Base-by-base conservation (phyloP, 2,113 vertebrate genomes). In the Barnardius zonarius region DNA sequence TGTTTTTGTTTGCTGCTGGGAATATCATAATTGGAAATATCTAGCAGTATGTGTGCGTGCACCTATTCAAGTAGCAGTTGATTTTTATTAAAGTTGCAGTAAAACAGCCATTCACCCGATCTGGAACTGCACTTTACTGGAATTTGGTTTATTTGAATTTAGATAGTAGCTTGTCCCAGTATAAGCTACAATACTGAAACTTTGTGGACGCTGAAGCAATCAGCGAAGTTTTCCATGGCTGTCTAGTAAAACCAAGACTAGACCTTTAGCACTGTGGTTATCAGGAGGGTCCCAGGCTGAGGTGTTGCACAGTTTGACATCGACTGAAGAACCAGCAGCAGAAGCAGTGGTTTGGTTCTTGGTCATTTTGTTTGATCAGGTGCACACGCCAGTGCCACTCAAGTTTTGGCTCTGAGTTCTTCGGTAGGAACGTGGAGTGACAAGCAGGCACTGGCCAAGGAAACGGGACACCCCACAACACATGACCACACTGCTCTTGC, bases 1-100 rank as follows among this genome's bases (percentile, higher is more conserved):
- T 97, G 95, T 74, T 98, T 97, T 97, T 97, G 95, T 97, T 97
- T 97, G 97, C 96, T 98, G 95, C 90, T 97, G 93, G 97, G 96
- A 98, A 95, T 97, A 97, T 96, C 70, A 90, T 97, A 97, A 98
- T 96, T 98, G 95, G 88, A 98, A 98, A 97, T 97, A 96, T 97
- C 92, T 96, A 97, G 88, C 96, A 96, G 89, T 90, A 95, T 96
- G 59, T 49, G 61, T 94, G 86, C 70, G 91, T 90, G 95, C 57
- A 97, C 95, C 97, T 97, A 98, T 96, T 97, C 97, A 97, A 98
- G 89, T 66, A 94, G 88, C 77, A 94, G 94, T 86, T 97, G 83
- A 88, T 96, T 97, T 97, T 97, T 97, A 97, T 97, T 96, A 97
- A 83, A 95, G 79, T 92, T 96, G 79, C 90, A 92, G 91, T 94